Conservation (phyloP, 2,888 invertebrate genomes). For the Andricus curvator region DNA sequence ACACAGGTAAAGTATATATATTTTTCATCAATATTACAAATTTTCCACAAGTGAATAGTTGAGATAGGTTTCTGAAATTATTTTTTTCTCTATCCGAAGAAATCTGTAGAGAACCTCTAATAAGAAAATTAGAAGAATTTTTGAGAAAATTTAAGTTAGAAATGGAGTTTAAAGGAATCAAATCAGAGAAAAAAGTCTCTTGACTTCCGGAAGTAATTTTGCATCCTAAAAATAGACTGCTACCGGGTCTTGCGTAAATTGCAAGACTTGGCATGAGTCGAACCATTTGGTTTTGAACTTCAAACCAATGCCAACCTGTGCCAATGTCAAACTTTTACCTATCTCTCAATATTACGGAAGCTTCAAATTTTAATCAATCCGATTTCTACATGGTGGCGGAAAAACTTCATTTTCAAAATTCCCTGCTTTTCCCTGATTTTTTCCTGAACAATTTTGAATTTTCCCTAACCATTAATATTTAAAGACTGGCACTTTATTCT, state of each 20-base stretch:
- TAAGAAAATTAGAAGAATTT: slow-evolving; percentile 68
- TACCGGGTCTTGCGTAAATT: slow-evolving; percentile 40
- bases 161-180: slow-evolving; percentile 70
- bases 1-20: slow-evolving; percentile 6
- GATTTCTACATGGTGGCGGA: not conserved
- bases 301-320: slow-evolving; percentile 40
- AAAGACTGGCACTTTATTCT: too few relatives aligned
- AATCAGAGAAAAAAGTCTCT: slow-evolving; percentile 66
- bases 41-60: not conserved
- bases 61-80: slow-evolving; percentile 16
- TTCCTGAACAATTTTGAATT: too few relatives aligned
- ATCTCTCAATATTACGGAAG: slow-evolving; percentile 38
- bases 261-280: slow-evolving; percentile 52
- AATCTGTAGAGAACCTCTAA: not conserved
- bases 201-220: slow-evolving; percentile 51
- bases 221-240: slow-evolving; percentile 48
- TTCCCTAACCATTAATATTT: too few relatives aligned
- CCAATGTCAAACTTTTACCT: slow-evolving; percentile 48
- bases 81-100: not conserved
- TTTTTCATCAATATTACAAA: not conserved
- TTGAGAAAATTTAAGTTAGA: slow-evolving; percentile 70
- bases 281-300: slow-evolving; percentile 54
- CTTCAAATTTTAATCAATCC: slow-evolving; percentile 9
- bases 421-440: too few relatives aligned
- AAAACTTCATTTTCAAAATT: too few relatives aligned